Base-by-base conservation (phyloP, 2,888 invertebrate species). In the Apocheima hispidaria region DNA sequence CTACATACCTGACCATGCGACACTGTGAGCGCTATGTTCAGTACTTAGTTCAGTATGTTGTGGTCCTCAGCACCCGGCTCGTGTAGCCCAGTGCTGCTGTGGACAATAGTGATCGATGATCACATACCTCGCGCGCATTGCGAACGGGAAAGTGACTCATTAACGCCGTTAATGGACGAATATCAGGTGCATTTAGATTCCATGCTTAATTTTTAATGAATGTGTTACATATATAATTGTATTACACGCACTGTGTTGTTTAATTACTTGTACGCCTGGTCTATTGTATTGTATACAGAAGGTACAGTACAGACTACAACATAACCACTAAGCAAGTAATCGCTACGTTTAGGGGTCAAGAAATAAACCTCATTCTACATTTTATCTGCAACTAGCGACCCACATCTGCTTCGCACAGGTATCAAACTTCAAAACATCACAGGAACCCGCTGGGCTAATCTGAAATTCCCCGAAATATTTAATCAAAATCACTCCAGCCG, bases 81-180 rank as follows among this genome's bases (percentile, higher is more conserved):
- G 63, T 44, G 43, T 21, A 7, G 26, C 10, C 43, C 14, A 26
- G 43, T 7, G 7, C 26, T 9, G 9, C 26, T 23, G 43, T 26
- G 26, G 43, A 26, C 14, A 2, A 26, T 26, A 44, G 43, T 44
- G 43, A 26, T 26, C 43, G 9, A 7, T 26, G 43, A 82, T 79
- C 75, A 65, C 54, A 70, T 65, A 68, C 71, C 67, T 73, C 77
- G 71, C 69, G 75, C 75, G 69, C 73, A 77, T 73, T 69, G 67
- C 71, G 72, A 72, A 75, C 73, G 77, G 82, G 81, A 87, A 82
- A 87, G 83, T 83, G 83, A 79, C 78, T 79, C 78, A 76, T 74
- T 72, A 75, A 66, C 58, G 71, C 71, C 73, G 73, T 75, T 79
- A 74, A 90, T 90, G 91, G 89, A 87, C 73, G 85, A 81, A 78